phyloP scores from a whole-genome alignment of 2,888 invertebrate genomes.

The Villa cingulata region DNA sequence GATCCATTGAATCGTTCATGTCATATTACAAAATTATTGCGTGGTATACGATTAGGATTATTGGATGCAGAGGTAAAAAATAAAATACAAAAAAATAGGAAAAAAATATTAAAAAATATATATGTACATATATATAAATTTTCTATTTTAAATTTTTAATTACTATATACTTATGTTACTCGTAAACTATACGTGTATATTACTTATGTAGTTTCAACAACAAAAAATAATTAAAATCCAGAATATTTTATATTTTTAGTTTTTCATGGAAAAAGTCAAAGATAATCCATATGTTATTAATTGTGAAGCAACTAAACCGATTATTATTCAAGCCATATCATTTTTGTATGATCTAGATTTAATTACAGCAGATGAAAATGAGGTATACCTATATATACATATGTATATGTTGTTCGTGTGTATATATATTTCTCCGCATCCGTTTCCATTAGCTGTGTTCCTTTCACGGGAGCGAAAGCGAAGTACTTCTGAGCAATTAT shows the following conservation, averaged over 20 bases:
- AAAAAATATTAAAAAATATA: background rate
- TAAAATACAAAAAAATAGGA: background rate
- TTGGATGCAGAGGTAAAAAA: slow-evolving; percentile 56
- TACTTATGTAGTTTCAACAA: no score
- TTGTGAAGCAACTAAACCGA: slow-evolving; percentile 70
- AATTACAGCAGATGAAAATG: slow-evolving; percentile 62
- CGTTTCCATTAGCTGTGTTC: no score
- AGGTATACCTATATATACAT: slow-evolving; percentile 37
- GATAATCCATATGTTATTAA: slow-evolving; percentile 74
- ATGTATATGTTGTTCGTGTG: background rate
- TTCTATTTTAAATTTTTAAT: no score
- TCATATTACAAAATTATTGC: slow-evolving; percentile 65
- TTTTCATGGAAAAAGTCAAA: slow-evolving; percentile 80
- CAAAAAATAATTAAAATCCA: no score
- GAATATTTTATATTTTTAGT: slow-evolving; percentile 41
- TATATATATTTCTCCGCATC: no score
- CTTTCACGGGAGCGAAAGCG: no score
- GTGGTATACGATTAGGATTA: slow-evolving; percentile 65
- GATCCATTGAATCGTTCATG: slow-evolving; percentile 57
- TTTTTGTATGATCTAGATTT: slow-evolving; percentile 87
- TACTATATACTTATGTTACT: no score
- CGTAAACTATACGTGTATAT: no score
- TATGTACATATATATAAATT: background rate
- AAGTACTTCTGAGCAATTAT: no score
- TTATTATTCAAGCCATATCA: slow-evolving; percentile 80